Evolutionary conservation across 2,113 vertebrate genomes (phyloP).

Genomic region (Dromaius novaehollandiae): DNA sequence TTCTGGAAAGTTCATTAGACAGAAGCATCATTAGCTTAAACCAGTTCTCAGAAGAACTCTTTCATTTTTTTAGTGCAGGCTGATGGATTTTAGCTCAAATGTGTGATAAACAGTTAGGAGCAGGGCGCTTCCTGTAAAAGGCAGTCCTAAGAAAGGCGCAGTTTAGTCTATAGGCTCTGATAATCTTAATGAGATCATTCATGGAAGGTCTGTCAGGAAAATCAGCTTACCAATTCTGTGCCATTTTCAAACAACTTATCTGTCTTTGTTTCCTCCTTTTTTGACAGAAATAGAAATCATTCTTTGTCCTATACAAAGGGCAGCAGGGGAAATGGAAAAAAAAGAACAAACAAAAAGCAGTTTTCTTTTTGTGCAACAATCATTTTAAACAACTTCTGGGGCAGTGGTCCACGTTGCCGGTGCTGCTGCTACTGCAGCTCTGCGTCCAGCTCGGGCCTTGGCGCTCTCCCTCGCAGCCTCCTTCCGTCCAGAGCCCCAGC

Average conservation of each 20-base stretch:
- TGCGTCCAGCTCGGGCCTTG: background rate
- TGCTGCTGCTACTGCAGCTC: background rate
- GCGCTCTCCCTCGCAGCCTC: background rate
- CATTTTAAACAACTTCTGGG: background rate
- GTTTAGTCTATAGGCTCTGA: background rate
- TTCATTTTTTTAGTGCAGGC: background rate
- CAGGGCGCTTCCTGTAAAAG: background rate
- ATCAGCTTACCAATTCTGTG: background rate
- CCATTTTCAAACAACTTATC: background rate
- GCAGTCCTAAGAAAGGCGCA: background rate
- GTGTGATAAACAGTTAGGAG: background rate
- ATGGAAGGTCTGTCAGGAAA: background rate
- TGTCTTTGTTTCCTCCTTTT: background rate
- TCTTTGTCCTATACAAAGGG: background rate
- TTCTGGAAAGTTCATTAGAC: background rate
- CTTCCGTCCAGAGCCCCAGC: background rate
- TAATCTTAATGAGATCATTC: background rate
- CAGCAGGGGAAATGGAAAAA: background rate
- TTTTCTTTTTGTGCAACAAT: background rate
- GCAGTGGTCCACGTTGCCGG: background rate
- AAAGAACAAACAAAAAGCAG: fast-evolving
- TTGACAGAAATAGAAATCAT: background rate
- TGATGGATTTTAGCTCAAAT: background rate
- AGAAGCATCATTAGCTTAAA: background rate
- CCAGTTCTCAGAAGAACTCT: background rate